phyloP scores from a whole-genome alignment of 2,113 vertebrate species.

The Macrotus californicus region DNA sequence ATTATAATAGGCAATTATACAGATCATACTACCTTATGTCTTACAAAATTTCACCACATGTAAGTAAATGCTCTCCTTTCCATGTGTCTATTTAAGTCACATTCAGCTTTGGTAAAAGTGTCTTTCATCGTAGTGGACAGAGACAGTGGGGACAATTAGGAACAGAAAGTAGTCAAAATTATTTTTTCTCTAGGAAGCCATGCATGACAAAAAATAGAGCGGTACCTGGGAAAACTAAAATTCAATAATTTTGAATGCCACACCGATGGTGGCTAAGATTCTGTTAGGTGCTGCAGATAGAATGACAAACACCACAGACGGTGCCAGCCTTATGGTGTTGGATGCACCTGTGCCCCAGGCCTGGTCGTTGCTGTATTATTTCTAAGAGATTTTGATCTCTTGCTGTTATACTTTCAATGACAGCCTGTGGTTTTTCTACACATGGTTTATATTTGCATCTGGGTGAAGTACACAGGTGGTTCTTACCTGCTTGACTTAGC shows the following conservation, averaged over 20 bases:
- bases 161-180: neutral
- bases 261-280: neutral
- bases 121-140: neutral
- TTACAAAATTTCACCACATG: slow-evolving; percentile 30
- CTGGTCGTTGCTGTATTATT: neutral
- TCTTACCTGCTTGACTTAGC: slow-evolving; percentile 18
- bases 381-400: neutral
- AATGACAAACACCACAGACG: neutral
- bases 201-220: neutral
- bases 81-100: neutral
- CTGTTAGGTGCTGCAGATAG: neutral
- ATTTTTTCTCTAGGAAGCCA: neutral
- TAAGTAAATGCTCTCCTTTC: neutral
- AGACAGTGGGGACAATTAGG: neutral
- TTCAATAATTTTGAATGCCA: neutral
- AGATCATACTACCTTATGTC: slow-evolving; percentile 19
- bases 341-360: neutral
- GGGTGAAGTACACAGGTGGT: neutral
- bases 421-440: neutral
- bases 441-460: neutral
- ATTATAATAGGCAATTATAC: slow-evolving; percentile 31
- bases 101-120: slow-evolving; percentile 7
- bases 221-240: neutral
- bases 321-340: neutral
- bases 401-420: neutral